A percentile compares a stretch with the other conserved stretches of the same genome.
phyloP scores from a whole-genome alignment of 2,113 vertebrate species.

The Holacanthus passer region DNA sequence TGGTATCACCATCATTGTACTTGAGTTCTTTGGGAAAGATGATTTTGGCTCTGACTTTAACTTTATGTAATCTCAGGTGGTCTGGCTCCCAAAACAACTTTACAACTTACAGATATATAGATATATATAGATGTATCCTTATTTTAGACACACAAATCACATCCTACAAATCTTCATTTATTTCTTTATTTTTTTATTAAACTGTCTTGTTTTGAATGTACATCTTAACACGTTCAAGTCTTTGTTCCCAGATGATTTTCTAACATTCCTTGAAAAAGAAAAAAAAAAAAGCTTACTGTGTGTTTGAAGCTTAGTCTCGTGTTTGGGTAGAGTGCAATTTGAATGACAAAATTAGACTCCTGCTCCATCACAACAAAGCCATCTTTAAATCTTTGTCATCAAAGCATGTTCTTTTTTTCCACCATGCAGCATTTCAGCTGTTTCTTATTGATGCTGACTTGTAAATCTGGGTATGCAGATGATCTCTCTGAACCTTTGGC shows the following conservation, averaged over 20 bases:
- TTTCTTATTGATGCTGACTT: neutral
- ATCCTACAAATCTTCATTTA: neutral
- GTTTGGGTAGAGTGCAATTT: slow-evolving; percentile 26
- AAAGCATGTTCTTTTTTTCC: neutral
- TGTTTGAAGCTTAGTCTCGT: slow-evolving; percentile 2
- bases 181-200: neutral
- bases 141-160: neutral
- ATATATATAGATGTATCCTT: neutral
- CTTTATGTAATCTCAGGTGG: neutral
- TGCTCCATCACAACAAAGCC: slow-evolving; percentile 18
- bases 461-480: neutral
- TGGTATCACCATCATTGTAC: neutral
- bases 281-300: slow-evolving; percentile 7
- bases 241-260: slow-evolving; percentile 3
- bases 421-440: neutral
- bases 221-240: neutral
- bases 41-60: neutral
- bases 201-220: slow-evolving; percentile 29
- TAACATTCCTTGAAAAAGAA: slow-evolving; percentile 66
- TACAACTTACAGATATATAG: no score
- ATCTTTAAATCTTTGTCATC: neutral
- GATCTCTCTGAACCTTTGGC: neutral
- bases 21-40: neutral
- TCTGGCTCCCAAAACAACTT: neutral
- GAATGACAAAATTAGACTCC: neutral